Evolutionary conservation across 1,140 invertebrate genomes (phyloP).

Genomic region (Drosophila ogumai): DNA sequence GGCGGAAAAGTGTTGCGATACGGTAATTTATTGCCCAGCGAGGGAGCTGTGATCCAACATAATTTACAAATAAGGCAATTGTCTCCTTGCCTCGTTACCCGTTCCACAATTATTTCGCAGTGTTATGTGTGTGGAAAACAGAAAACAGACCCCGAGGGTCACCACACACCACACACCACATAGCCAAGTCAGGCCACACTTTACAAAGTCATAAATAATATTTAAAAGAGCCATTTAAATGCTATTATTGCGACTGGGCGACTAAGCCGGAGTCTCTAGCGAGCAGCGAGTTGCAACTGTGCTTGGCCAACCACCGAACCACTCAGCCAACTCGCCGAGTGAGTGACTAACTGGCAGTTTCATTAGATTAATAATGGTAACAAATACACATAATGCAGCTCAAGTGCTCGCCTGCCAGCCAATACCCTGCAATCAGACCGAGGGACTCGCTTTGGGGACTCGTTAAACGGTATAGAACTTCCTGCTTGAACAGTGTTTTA

Average conservation of each 20-base stretch:
- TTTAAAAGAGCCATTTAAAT: conserved; percentile 77
- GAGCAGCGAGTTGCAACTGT: too few species aligned
- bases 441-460: conserved; percentile 6
- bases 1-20: conserved; percentile 48
- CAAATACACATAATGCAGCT: conserved; percentile 49
- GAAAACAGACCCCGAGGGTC: conserved; percentile 41
- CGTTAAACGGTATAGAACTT: conserved; percentile 9
- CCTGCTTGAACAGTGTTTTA: conserved; percentile 1
- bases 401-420: conserved; percentile 17
- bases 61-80: conserved; percentile 43
- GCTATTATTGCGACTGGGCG: conserved; percentile 54
- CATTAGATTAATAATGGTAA: conserved; percentile 48
- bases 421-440: conserved; percentile 19
- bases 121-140: conserved; percentile 21
- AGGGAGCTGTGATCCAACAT: conserved; percentile 31
- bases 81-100: conserved; percentile 1
- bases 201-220: conserved; percentile 69
- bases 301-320: background rate
- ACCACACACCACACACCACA: conserved; percentile 12
- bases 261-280: conserved; percentile 17
- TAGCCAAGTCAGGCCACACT: conserved; percentile 65
- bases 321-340: conserved; percentile 20
- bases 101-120: conserved; percentile 1
- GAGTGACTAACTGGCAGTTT: conserved; percentile 49
- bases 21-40: conserved; percentile 36